Base-by-base conservation (phyloP, 2,113 vertebrate species). In the Cottus gobio region DNA sequence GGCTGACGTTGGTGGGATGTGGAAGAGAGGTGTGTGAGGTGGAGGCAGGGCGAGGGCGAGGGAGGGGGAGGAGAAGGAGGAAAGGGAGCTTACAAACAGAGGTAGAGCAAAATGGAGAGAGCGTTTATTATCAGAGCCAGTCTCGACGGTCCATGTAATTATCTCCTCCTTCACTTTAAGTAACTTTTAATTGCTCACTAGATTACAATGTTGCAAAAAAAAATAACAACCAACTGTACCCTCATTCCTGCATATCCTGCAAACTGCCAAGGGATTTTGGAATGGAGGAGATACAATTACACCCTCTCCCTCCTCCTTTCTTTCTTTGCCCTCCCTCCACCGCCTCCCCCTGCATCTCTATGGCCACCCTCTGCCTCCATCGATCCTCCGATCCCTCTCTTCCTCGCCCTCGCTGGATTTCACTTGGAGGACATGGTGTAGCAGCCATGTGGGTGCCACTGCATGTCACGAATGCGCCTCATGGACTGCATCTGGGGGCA, bases 401-500 rank as follows among this genome's bases (percentile, higher is more conserved):
- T 92, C 84, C 77, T 92, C 77, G 28, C 90, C 89, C 91, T 89
- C 74, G 44, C 56, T 0, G 77, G 65, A 60, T 74, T 91, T 95
- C 92, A 95, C 87, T 94, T 94, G 87, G 80, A 80, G 80, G 92
- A 77, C 79, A 85, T 72, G 78, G 88, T 91, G 91, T 95, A 95
- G 87, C 93, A 93, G 70, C 94, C 91, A 1, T 90, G 90, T 15
- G 79, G 91, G 83, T 95, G 93, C 94, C 93, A 94, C 88, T 95
- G 94, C 90, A 92, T 90, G 85, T 94, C 94, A 0, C 93, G 92
- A 70, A 94, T 91, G 64, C 93, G 90, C 46, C 94, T 91, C 0
- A 95, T 88, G 50, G 94, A 94, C 92, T 94, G 94, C 87, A 94
- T 92, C 91, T 93, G 91, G 50, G 94, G 94, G 82, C 75, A 86